Base-by-base conservation (phyloP, 2,888 invertebrate genomes). In the Amiota minor region DNA sequence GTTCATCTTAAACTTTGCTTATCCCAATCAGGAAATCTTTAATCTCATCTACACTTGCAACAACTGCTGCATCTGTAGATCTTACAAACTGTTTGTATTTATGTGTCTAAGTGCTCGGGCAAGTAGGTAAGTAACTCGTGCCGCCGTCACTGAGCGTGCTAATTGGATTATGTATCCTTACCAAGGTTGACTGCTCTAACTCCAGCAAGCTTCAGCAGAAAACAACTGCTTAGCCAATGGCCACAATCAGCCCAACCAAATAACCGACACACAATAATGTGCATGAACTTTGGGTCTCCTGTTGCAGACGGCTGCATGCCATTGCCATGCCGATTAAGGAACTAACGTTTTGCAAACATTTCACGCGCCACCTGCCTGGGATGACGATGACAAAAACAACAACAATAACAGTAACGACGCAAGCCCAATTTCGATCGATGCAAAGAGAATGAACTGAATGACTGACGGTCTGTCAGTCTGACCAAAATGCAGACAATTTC, bases 331-430 rank as follows among this genome's bases (percentile, higher is more conserved):
- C 61, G 71, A 71, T 71, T 71, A 71, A 64, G 62, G 62, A 71
- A 71, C 71, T 61, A 71, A 71, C 71, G 16, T 71, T 71, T 71
- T 71, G 71, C 62, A 50, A 62, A 53, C 71, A 71, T 71, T 71
- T 71, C 71, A 71, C 64, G 71, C 71, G 59, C 76, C 76, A 78
- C 77, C 78, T 78, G 78, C 78, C 72, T 75, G 74, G 46, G 16
- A 46, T 10, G 46, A 56, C 10, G 23, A 23, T 45, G 12, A 23
- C n/a, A 46, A 16, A 0, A 62, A 53, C 14, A 50, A 23, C 46
- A 47, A 47, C 46, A 47, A 20, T 8, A 18, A 49, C 61, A 53
- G 70, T 61, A 47, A 23, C 50, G 23, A 50, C 3, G 9, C 59
- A 59, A 20, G 35, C 35, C 35, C 35, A 35, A 59, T 8, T 18